A percentile compares a stretch with the other conserved stretches of the same genome.
phyloP scores from a whole-genome alignment of 64 coral and sea anemone genomes.

The Dendrophyllia cribrosa region DNA sequence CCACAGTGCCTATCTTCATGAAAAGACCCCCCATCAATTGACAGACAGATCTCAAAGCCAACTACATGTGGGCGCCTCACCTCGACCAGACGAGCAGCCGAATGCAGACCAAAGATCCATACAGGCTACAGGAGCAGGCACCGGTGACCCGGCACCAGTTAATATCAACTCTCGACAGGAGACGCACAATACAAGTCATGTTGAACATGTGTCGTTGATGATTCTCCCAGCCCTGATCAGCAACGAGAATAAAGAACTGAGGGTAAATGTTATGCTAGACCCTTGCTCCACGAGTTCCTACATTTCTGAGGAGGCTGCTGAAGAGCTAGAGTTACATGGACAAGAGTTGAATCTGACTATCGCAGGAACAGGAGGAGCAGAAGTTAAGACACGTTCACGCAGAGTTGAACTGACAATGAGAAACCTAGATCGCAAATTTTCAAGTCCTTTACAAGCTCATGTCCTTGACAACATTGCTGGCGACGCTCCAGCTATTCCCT shows the following conservation, averaged over 20 bases:
- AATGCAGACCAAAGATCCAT: background rate
- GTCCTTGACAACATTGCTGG: constrained; percentile 73
- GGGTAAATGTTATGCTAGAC: constrained; percentile 73
- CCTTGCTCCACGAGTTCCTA: constrained; percentile 66
- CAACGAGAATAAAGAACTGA: constrained; percentile 23
- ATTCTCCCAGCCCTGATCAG: constrained; percentile 59
- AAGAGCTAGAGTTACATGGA: constrained; percentile 48
- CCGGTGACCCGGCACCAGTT: background rate
- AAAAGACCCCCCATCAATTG: constrained; percentile 4
- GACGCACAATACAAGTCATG: constrained; percentile 34
- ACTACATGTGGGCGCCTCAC: background rate
- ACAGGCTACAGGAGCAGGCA: background rate
- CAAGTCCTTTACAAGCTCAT: constrained; percentile 48
- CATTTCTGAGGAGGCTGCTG: constrained; percentile 48
- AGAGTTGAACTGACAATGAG: constrained; percentile 25
- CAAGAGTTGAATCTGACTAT: constrained; percentile 42
- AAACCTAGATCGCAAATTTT: constrained; percentile 53
- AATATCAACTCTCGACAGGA: background rate
- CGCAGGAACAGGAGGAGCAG: constrained; percentile 40
- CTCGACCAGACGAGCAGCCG: background rate
- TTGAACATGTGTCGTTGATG: constrained; percentile 58
- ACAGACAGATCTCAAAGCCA: constrained; percentile 4
- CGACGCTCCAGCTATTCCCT: constrained; percentile 57
- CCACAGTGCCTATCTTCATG: constrained; percentile 54
- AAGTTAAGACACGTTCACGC: constrained; percentile 8